A percentile compares a stretch with the other conserved stretches of the same genome.
Conservation (phyloP, 2,797 vertebrate species). For the Gymnodraco acuticeps region DNA sequence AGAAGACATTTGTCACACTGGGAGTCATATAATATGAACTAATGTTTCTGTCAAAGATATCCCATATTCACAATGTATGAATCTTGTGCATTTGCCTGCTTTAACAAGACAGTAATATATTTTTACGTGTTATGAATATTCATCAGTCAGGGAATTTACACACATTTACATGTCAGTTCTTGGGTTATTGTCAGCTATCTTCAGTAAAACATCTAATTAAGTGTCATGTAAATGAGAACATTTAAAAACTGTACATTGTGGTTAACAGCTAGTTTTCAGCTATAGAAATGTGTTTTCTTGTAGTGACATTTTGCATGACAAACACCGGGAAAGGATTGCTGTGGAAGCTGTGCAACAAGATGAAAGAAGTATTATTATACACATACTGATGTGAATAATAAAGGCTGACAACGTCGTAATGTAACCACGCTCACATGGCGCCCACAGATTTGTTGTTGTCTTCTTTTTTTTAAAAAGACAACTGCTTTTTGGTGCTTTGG, state of each 20-base stretch:
- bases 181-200: neutral
- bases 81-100: neutral
- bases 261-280: neutral
- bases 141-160: neutral
- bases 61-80: slow-evolving; percentile 11
- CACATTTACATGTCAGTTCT: slow-evolving; percentile 6
- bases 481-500: neutral
- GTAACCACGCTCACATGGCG: neutral
- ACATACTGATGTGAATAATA: too few species aligned
- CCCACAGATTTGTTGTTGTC: neutral
- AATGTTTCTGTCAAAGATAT: slow-evolving; percentile 21
- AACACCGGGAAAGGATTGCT: neutral
- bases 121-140: slow-evolving; percentile 11
- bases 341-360: neutral
- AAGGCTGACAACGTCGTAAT: neutral
- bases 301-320: neutral
- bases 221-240: neutral
- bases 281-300: neutral
- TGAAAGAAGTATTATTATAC: neutral
- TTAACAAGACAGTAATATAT: slow-evolving; percentile 5
- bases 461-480: neutral
- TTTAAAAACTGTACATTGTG: neutral
- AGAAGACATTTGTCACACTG: slow-evolving; percentile 31
- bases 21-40: slow-evolving; percentile 18
- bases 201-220: neutral